Percentiles rank a stretch among this genome's conserved stretches.
These are phyloP conservation scores for Forbesichthys agassizii DNA, from an alignment of 2,113 vertebrate species.

Conservation along the genomic window DNA sequence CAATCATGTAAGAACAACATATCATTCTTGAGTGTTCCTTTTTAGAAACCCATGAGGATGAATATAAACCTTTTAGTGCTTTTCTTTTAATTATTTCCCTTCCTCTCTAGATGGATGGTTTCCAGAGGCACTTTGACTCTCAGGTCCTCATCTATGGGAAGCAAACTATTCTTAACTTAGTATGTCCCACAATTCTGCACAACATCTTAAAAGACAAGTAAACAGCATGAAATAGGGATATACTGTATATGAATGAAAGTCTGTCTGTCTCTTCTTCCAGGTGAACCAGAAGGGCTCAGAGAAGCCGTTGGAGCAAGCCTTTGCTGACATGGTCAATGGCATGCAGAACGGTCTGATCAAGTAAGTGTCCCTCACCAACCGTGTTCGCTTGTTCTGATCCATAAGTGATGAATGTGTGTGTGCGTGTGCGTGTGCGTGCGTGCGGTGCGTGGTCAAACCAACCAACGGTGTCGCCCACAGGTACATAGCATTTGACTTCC, in stretches of 20 bases:
- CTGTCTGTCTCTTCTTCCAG: conserved; percentile 61
- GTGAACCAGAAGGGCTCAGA: conserved; percentile 98
- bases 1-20: conserved; percentile 69
- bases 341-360: conserved; percentile 88
- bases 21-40: not conserved
- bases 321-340: conserved; percentile 88
- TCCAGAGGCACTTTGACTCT: conserved; percentile 96
- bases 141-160: conserved; percentile 96
- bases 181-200: conserved; percentile 53
- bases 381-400: not conserved
- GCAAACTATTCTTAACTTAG: conserved; percentile 94
- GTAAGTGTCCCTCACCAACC: conserved; percentile 64
- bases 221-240: not conserved
- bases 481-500: conserved; percentile 95
- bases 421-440: too few species aligned
- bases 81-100: conserved; percentile 6
- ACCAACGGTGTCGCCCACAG: conserved; percentile 61
- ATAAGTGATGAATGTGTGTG: not conserved
- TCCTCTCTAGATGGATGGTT: conserved; percentile 84
- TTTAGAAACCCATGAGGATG: not conserved
- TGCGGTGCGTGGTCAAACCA: not conserved
- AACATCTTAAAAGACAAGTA: not conserved
- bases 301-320: conserved; percentile 91
- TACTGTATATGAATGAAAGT: not conserved
- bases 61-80: not conserved